Evolutionary conservation across 2,888 invertebrate genomes (phyloP).

Genomic region (Macrophya annulata): DNA sequence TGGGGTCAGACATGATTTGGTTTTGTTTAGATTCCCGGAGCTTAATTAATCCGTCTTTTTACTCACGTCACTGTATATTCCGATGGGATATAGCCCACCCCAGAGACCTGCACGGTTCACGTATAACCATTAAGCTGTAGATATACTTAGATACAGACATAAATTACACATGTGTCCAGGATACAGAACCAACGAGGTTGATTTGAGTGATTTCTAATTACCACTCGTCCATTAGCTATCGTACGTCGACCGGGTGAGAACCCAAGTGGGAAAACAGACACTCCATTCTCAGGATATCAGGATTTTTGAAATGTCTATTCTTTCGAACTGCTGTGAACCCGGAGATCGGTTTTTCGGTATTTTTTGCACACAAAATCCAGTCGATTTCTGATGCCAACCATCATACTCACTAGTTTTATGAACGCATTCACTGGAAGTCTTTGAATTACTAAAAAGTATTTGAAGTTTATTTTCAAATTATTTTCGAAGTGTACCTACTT

Average conservation of each 20-base stretch:
- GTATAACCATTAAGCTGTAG: background rate
- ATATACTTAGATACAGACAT: constrained; percentile 12
- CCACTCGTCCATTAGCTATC: constrained; percentile 38
- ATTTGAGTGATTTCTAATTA: constrained; percentile 48
- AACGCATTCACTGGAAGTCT: too few species aligned
- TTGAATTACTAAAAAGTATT: too few species aligned
- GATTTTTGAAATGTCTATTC: background rate
- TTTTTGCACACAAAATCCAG: too few species aligned
- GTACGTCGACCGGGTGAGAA: background rate
- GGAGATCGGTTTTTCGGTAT: too few species aligned
- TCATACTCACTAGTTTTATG: too few species aligned
- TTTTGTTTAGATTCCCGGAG: constrained; percentile 39
- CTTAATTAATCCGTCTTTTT: constrained; percentile 51
- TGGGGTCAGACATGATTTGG: constrained; percentile 32
- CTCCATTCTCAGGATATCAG: background rate
- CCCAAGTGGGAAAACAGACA: background rate
- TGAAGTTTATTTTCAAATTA: too few species aligned
- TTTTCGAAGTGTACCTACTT: background rate
- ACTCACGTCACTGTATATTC: background rate
- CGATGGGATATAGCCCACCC: background rate
- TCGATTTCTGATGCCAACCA: too few species aligned
- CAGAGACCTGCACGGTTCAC: background rate
- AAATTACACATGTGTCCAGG: constrained; percentile 28
- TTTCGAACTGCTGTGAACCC: too few species aligned
- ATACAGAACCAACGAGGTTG: background rate